A percentile compares a stretch with the other conserved stretches of the same genome.
These are phyloP conservation scores for Drosophila paracracens DNA, from an alignment of 2,888 invertebrate species.

Conservation along the genomic window DNA sequence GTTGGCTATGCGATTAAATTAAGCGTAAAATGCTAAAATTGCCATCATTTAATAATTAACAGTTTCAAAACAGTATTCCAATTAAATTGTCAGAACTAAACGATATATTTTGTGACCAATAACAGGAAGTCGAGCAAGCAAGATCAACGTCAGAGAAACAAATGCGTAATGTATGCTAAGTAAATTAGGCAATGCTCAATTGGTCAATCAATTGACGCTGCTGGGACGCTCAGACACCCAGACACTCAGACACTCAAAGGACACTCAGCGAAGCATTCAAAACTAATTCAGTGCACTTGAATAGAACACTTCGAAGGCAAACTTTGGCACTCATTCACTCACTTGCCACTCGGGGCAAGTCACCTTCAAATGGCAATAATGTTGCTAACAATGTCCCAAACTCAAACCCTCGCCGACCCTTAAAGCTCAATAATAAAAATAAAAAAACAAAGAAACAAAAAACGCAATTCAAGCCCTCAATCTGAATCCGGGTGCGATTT, in stretches of 20 bases:
- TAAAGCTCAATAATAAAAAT: neutral
- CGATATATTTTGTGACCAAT: neutral
- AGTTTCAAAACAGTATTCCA: neutral
- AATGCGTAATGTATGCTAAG: slow-evolving; percentile 34
- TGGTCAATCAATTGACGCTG: slow-evolving; percentile 46
- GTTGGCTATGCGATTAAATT: neutral
- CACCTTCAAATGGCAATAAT: slow-evolving; percentile 42
- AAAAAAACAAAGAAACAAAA: neutral
- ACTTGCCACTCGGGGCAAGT: slow-evolving; percentile 10
- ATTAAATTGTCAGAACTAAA: neutral
- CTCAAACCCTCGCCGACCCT: slow-evolving; percentile 4
- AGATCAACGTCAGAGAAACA: slow-evolving; percentile 9
- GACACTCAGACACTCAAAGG: slow-evolving; percentile 13
- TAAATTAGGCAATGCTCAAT: slow-evolving; percentile 47
- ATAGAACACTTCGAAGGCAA: slow-evolving; percentile 23
- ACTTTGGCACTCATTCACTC: slow-evolving; percentile 8
- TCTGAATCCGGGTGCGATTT: slow-evolving; percentile 52
- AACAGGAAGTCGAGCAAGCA: slow-evolving; percentile 4
- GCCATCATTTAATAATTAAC: neutral
- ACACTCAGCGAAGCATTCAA: slow-evolving; percentile 25
- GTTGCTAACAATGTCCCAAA: slow-evolving; percentile 4
- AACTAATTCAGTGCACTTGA: slow-evolving; percentile 42
- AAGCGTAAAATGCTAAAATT: neutral
- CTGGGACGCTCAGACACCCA: slow-evolving; percentile 14
- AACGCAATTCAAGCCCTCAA: slow-evolving; percentile 30